Evolutionary conservation across 2,797 vertebrate species (phyloP), one percentile per base, ranked within the genome.

Genomic region (Sarcophilus harrisii): DNA sequence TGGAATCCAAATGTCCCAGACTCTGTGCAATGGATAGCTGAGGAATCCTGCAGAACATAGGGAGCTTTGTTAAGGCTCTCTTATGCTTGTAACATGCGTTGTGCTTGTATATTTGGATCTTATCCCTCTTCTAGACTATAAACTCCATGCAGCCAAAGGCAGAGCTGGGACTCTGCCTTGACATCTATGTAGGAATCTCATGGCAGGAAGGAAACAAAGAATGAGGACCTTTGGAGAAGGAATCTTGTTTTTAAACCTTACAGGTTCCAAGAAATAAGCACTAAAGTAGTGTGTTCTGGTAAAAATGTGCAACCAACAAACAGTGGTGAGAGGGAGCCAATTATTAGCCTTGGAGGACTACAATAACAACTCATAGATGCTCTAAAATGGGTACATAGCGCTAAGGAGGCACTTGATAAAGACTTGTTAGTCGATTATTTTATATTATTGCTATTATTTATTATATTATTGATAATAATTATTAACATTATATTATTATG

Each of bases 1-100:
- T 81, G 73, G 73, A 81, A 38, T 81, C 73, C 73, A 81, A 81
- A 81, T 81, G 73, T 81, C 73, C 73, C 73, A 81, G 73, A 81
- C 73, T 81, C 6, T 24, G 16, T n/a, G 73, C 16, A 73, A 38
- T n/a, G 66, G 73, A 45, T 45, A 81, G 38, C 66, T 38, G 38
- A 81, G 73, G 73, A 45, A 73, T 73, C 66, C 66, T 18, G 66
- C 0, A 1, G 21, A 81, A 81, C 73, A 81, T 2, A 45, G 45
- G 73, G n/a, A 45, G n/a, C 73, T 81, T 81, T 81, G 73, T 81
- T 81, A 73, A 45, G 21, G 24, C 38, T 9, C 8, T 81, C 73
- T 10, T 29, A 81, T 5, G 4, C 73, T 81, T 81, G 45, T 81
- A 81, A 81, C 38, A 45, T 3, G 2, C 6, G 9, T 81, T 1